Conservation (phyloP, 2,888 invertebrate species). For the Cantharis rustica region DNA sequence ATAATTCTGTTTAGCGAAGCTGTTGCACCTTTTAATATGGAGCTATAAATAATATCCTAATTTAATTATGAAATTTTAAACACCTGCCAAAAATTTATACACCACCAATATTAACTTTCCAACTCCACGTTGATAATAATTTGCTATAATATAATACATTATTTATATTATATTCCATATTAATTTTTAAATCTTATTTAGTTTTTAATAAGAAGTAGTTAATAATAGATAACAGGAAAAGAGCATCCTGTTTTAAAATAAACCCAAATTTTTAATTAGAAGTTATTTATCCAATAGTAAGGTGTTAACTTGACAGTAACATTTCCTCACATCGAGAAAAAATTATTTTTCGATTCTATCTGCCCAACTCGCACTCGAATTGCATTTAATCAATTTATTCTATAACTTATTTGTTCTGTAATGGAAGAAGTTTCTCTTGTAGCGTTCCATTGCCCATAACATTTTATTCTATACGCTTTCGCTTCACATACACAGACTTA, state of each 20-base stretch:
- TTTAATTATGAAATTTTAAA: background rate
- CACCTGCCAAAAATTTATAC: background rate
- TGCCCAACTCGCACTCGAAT: background rate
- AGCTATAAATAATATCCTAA: background rate
- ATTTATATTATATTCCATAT: background rate
- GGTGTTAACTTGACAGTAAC: background rate
- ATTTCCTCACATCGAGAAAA: background rate
- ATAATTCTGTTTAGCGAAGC: background rate
- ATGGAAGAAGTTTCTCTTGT: background rate
- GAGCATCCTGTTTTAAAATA: slow-evolving; percentile 4
- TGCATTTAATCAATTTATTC: background rate
- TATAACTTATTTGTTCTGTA: background rate
- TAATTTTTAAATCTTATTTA: background rate
- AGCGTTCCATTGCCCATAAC: background rate
- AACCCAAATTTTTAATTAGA: background rate
- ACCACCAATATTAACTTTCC: background rate
- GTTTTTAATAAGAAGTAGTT: background rate
- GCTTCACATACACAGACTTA: background rate
- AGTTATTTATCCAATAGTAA: background rate
- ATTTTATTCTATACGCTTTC: background rate
- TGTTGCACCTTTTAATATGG: background rate
- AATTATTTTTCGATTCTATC: background rate
- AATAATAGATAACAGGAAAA: slow-evolving; percentile 3
- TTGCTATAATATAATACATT: background rate
- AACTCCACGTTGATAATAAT: background rate